These are phyloP conservation scores for Acleris holmiana DNA, from an alignment of 2,888 invertebrate genomes.

Conservation along the genomic window DNA sequence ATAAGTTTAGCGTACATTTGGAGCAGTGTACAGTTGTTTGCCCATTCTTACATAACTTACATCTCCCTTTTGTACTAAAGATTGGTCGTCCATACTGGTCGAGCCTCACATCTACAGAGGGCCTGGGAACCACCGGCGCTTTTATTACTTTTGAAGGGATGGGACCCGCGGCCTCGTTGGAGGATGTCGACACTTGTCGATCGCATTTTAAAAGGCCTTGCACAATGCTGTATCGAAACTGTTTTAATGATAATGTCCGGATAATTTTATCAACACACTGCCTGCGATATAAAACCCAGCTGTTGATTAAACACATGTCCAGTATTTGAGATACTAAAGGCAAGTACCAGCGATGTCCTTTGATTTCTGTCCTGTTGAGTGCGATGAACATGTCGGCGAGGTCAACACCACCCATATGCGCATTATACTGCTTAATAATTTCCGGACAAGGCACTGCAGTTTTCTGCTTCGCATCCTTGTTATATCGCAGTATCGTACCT, in stretches of 20 bases:
- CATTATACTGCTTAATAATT: slow-evolving; percentile 8
- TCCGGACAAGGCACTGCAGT: background rate
- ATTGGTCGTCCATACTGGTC: slow-evolving; percentile 8
- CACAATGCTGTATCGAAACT: background rate
- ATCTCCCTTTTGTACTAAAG: slow-evolving; percentile 10
- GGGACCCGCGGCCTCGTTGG: slow-evolving; percentile 5
- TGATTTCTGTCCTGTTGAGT: background rate
- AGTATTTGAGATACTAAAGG: slow-evolving; percentile 9
- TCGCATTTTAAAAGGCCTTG: slow-evolving; percentile 15
- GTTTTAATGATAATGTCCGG: background rate
- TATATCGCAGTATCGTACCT: background rate
- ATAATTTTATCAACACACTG: background rate
- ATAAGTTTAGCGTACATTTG: slow-evolving; percentile 5
- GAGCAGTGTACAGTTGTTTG: slow-evolving; percentile 13
- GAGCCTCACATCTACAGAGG: slow-evolving; percentile 8
- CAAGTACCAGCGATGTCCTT: background rate
- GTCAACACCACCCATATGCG: slow-evolving; percentile 5
- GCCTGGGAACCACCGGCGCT: slow-evolving; percentile 14
- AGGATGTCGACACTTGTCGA: slow-evolving; percentile 7
- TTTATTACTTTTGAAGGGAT: slow-evolving; percentile 9
- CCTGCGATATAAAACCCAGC: slow-evolving; percentile 11
- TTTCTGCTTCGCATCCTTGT: background rate
- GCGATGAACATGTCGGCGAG: slow-evolving; percentile 3
- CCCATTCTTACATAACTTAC: slow-evolving; percentile 9
- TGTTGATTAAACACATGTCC: slow-evolving; percentile 3